Evolutionary conservation across 1,140 invertebrate genomes (phyloP).

Genomic region (Megalonaias nervosa): DNA sequence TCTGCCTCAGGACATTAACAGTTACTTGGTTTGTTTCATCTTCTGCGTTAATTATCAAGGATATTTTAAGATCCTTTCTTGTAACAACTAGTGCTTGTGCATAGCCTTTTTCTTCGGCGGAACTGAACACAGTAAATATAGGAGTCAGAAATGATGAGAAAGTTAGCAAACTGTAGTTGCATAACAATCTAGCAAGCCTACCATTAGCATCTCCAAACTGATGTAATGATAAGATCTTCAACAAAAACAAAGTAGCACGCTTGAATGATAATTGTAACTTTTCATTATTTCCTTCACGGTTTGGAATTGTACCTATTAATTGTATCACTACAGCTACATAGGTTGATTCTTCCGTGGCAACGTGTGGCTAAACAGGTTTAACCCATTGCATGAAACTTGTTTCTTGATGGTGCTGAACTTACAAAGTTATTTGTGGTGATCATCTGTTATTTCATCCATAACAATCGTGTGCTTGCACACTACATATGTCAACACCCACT

Average conservation of each 20-base stretch:
- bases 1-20: not conserved
- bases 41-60: not conserved
- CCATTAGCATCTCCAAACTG: constrained; percentile 25
- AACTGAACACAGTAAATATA: constrained; percentile 18
- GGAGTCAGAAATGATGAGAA: constrained; percentile 21
- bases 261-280: not conserved
- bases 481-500: not conserved
- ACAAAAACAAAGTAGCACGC: constrained; percentile 10
- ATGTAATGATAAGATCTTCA: not conserved
- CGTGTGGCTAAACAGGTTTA: not conserved
- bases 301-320: not conserved
- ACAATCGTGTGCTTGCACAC: not conserved
- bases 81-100: constrained; percentile 7
- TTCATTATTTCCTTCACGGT: not conserved
- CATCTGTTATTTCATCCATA: constrained; percentile 3
- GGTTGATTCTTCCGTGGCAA: not conserved
- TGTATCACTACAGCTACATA: not conserved
- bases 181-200: constrained; percentile 5
- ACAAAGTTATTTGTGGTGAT: not conserved
- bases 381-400: not conserved
- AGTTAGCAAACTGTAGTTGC: constrained; percentile 1
- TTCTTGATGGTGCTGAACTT: not conserved
- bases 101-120: constrained; percentile 1
- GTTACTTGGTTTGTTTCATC: not conserved
- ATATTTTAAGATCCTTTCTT: not conserved